phyloP scores from a whole-genome alignment of 2,113 vertebrate species.

The Gymnobelideus leadbeateri region DNA sequence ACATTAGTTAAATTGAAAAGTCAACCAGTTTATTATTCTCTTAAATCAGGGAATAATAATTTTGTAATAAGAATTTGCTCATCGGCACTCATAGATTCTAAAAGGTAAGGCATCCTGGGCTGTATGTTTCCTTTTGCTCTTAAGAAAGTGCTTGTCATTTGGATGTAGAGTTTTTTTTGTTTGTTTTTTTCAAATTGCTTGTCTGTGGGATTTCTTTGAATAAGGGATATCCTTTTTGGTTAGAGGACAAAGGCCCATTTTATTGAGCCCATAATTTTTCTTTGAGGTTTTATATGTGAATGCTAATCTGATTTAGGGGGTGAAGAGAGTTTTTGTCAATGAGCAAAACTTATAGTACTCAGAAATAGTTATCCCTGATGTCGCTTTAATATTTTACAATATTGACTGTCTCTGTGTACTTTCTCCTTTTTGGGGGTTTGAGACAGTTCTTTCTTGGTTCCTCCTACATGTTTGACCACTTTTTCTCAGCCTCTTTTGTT shows the following conservation, averaged over 20 bases:
- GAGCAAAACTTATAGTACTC: background rate
- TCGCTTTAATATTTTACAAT: background rate
- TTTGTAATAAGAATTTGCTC: background rate
- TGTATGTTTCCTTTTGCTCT: slow-evolving; percentile 18
- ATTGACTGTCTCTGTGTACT: background rate
- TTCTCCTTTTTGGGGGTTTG: background rate
- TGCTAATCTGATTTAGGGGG: background rate
- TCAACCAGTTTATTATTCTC: slow-evolving; percentile 3
- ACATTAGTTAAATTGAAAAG: slow-evolving; percentile 12
- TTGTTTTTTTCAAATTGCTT: too few species aligned
- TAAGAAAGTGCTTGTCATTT: slow-evolving; percentile 19
- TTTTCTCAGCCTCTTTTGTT: too few species aligned
- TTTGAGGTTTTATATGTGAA: background rate
- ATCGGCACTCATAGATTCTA: background rate
- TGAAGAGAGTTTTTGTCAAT: background rate
- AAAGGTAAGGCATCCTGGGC: background rate
- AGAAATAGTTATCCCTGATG: background rate
- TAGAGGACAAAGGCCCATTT: background rate
- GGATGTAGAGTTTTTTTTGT: background rate
- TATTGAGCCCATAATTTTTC: background rate
- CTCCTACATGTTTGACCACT: background rate
- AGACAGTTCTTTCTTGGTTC: background rate
- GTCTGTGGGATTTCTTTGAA: background rate
- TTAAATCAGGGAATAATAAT: background rate
- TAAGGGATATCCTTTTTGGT: background rate